A percentile compares a stretch with the other conserved stretches of the same genome.
Conservation (phyloP, 2,797 vertebrate species). For the Telmatherina bonti region DNA sequence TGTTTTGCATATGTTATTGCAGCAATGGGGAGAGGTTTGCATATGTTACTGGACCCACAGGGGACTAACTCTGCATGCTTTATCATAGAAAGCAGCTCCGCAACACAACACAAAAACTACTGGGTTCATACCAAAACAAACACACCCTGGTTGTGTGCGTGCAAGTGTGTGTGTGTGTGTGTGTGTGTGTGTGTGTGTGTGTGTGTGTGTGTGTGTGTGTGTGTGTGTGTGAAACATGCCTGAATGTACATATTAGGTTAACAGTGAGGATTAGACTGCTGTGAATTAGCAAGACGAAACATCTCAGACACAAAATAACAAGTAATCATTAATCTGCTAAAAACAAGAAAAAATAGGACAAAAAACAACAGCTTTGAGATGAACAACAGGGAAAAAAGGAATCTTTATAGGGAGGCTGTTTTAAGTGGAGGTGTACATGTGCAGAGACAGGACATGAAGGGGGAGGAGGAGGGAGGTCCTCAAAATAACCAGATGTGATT, state of each 20-base stretch:
- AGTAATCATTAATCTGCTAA: constrained; percentile 34
- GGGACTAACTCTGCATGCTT: constrained; percentile 70
- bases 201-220: neutral
- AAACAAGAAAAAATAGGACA: constrained; percentile 19
- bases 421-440: constrained; percentile 40
- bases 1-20: constrained; percentile 80
- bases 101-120: constrained; percentile 56
- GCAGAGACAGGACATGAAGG: neutral
- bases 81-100: constrained; percentile 74
- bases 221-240: constrained; percentile 41
- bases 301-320: constrained; percentile 32
- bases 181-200: too few species aligned
- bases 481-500: constrained; percentile 74
- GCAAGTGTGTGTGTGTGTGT: constrained; percentile 5
- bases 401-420: constrained; percentile 11
- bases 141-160: constrained; percentile 19
- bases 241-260: constrained; percentile 53
- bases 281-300: constrained; percentile 41
- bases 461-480: neutral
- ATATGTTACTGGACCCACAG: constrained; percentile 78
- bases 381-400: constrained; percentile 32
- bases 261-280: constrained; percentile 48
- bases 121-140: constrained; percentile 72
- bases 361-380: constrained; percentile 15
- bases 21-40: constrained; percentile 76